Evolutionary conservation across 2,888 invertebrate species (phyloP).

Genomic region (Torymus auratus): DNA sequence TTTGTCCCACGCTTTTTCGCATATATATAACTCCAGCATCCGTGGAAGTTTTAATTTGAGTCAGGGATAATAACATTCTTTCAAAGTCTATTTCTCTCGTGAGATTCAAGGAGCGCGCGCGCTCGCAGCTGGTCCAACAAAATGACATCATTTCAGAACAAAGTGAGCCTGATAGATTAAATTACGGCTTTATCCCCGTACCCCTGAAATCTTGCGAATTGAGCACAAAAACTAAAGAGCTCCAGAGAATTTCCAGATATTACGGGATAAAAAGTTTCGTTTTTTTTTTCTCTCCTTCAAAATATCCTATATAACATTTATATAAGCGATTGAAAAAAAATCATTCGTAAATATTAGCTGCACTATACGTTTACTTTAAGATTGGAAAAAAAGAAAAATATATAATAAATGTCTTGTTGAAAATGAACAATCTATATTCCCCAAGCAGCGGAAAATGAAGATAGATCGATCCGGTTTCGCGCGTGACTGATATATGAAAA

Average conservation of each 20-base stretch:
- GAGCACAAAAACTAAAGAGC: neutral
- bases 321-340: too few relatives aligned
- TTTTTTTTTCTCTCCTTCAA: too few relatives aligned
- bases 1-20: neutral
- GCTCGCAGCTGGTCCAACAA: constrained; percentile 30
- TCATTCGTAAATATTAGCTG: too few relatives aligned
- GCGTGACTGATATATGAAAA: neutral
- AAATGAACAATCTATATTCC: neutral
- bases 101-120: constrained; percentile 25
- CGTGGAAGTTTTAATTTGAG: neutral
- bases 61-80: constrained; percentile 27
- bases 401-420: neutral
- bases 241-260: too few relatives aligned
- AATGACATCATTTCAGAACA: constrained; percentile 54
- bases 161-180: constrained; percentile 53
- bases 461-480: constrained; percentile 1
- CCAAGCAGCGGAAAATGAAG: constrained; percentile 10
- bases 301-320: too few relatives aligned
- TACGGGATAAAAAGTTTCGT: too few relatives aligned
- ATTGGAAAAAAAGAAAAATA: too few relatives aligned
- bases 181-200: constrained; percentile 22
- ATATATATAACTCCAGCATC: neutral
- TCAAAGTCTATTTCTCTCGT: constrained; percentile 51
- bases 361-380: too few relatives aligned
- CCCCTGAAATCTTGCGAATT: constrained; percentile 27